A percentile compares a stretch with the other conserved stretches of the same genome.
Conservation (phyloP, 2,113 vertebrate genomes). For the Apus apus region DNA sequence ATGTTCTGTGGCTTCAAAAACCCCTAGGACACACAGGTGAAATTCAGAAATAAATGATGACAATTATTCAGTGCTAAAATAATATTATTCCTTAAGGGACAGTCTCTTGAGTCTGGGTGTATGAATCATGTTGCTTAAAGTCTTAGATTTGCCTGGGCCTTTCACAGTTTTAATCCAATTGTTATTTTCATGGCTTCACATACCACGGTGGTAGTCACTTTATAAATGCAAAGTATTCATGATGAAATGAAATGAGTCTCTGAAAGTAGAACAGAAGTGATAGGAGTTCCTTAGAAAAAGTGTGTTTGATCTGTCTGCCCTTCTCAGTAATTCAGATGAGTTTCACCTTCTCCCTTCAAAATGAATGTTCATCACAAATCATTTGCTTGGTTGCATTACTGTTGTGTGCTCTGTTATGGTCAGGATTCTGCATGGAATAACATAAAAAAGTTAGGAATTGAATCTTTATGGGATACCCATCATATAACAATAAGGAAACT, state of each 20-base stretch:
- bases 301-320: background rate
- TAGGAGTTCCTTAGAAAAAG: background rate
- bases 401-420: background rate
- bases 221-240: background rate
- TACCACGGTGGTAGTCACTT: background rate
- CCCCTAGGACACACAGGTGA: background rate
- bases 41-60: background rate
- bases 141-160: constrained; percentile 5
- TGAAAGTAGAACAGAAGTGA: constrained; percentile 28
- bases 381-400: background rate
- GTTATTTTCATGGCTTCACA: background rate
- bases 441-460: background rate
- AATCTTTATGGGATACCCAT: background rate
- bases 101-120: background rate
- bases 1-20: background rate
- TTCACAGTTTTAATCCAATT: constrained; percentile 7
- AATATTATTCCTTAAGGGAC: background rate
- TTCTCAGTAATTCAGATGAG: constrained; percentile 8
- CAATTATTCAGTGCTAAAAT: background rate
- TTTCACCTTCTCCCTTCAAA: background rate
- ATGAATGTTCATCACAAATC: background rate
- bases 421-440: background rate
- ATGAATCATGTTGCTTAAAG: background rate
- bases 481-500: background rate
- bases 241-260: constrained; percentile 9